These are phyloP conservation scores for Thera obeliscata DNA, from an alignment of 2,888 invertebrate genomes.

Conservation along the genomic window DNA sequence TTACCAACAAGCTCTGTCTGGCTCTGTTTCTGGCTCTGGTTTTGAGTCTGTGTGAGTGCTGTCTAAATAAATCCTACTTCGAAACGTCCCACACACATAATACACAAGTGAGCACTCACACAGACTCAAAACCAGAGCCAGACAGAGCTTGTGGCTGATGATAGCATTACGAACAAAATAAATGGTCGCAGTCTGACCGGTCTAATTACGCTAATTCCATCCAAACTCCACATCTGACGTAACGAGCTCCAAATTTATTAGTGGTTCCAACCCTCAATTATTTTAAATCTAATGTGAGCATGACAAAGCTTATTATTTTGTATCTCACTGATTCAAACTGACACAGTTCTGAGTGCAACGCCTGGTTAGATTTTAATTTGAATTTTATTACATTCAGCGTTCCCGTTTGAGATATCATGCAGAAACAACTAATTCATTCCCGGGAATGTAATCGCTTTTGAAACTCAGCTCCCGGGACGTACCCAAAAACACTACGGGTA, in stretches of 20 bases:
- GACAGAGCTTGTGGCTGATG: too few relatives aligned
- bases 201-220: background rate
- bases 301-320: background rate
- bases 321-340: background rate
- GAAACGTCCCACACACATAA: too few relatives aligned
- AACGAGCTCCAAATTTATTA: background rate
- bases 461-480: conserved; percentile 6
- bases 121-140: too few relatives aligned
- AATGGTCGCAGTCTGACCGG: background rate
- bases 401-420: conserved; percentile 30
- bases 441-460: conserved; percentile 32
- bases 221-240: background rate
- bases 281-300: background rate
- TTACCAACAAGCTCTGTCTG: too few relatives aligned
- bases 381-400: conserved; percentile 25
- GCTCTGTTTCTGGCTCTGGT: too few relatives aligned
- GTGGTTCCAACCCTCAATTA: background rate
- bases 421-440: conserved; percentile 30
- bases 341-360: conserved; percentile 2
- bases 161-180: too few relatives aligned
- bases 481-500: conserved; percentile 15
- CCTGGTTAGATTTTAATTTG: conserved; percentile 28
- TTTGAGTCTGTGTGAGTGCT: too few relatives aligned
- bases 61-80: too few relatives aligned
- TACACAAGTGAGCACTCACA: too few relatives aligned